Percentiles rank a stretch among this genome's conserved stretches.
Conservation (phyloP, 1,140 invertebrate species). For the Micrasema minimum region DNA sequence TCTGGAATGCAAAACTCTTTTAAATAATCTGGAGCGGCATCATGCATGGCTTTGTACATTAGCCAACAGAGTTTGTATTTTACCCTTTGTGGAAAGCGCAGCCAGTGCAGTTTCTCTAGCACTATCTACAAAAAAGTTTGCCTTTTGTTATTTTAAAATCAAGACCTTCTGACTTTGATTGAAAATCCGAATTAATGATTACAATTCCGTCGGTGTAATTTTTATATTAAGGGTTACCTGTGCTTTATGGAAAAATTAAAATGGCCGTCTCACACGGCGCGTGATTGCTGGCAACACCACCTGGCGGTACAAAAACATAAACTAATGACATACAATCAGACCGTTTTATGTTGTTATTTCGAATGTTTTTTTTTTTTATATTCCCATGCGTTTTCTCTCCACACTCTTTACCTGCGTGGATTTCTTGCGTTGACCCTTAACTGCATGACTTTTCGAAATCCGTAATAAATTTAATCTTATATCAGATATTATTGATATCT, state of each 20-base stretch:
- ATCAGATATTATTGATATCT: too few species aligned
- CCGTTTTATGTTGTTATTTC: slow-evolving; percentile 51
- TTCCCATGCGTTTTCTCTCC: slow-evolving; percentile 16
- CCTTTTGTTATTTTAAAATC: neutral
- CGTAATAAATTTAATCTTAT: too few species aligned
- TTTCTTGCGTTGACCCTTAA: neutral
- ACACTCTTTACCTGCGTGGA: neutral
- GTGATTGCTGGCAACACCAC: slow-evolving; percentile 38
- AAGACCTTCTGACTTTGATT: slow-evolving; percentile 4
- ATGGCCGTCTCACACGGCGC: slow-evolving; percentile 40
- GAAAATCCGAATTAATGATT: slow-evolving; percentile 11
- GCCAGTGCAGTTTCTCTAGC: too few species aligned
- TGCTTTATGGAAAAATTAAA: slow-evolving; percentile 53
- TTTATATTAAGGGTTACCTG: slow-evolving; percentile 35
- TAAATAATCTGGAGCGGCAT: too few species aligned
- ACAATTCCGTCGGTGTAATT: slow-evolving; percentile 24
- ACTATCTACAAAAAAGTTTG: too few species aligned
- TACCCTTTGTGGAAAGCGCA: too few species aligned
- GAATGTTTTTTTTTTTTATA: slow-evolving; percentile 33
- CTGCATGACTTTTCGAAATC: too few species aligned
- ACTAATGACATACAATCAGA: slow-evolving; percentile 53
- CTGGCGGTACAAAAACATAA: slow-evolving; percentile 43
- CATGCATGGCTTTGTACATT: too few species aligned
- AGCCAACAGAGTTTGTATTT: too few species aligned
- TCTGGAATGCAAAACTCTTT: too few species aligned